Base-by-base conservation (phyloP, 92 coral and sea anemone species). In the Siderastrea radians region DNA sequence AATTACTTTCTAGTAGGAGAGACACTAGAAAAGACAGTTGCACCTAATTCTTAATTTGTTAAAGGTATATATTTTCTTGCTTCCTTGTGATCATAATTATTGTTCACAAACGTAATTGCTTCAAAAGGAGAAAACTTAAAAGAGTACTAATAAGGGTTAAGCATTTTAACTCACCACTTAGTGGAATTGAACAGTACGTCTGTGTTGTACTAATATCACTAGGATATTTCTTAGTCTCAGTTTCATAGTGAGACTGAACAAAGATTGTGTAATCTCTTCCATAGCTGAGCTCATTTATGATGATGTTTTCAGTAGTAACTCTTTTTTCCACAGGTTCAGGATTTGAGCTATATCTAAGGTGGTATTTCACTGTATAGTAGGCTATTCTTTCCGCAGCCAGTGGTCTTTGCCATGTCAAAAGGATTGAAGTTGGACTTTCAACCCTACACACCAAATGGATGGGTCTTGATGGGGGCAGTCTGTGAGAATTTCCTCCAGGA, bases 371-470 rank as follows among this genome's bases (percentile, higher is more conserved):
- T 9, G 79, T 75, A 73, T 95, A 95, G 47, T 74, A 86, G 16
- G 93, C 86, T 19, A 81, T 82, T 59, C 74, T 75, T 62, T 62
- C 87, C 17, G 88, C 51, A 19, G 84, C 72, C 44, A 76, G 51
- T 15, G 77, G 74, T 55, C 64, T 87, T 55, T 95, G 82, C 98
- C 98, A 95, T 6, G 94, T 80, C 9, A 95, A 77, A 12, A 78
- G 74, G 45, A 95, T 79, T 44, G 93, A 87, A 12, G 89, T 92
- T 58, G 94, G 91, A 12, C 91, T 78, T 2, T 45, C 80, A 61
- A 88, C 74, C 1, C 68, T 84, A 74, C 98, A 95, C 12, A 72
- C 86, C 64, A 81, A 82, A 71, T 77, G 68, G 50, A 81, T 70
- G 6, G 89, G 88, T 74, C 62, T 38, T n/a, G 80, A 14, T n/a